Base-by-base conservation (phyloP, 1,140 invertebrate species). In the Drosophila miranda region DNA sequence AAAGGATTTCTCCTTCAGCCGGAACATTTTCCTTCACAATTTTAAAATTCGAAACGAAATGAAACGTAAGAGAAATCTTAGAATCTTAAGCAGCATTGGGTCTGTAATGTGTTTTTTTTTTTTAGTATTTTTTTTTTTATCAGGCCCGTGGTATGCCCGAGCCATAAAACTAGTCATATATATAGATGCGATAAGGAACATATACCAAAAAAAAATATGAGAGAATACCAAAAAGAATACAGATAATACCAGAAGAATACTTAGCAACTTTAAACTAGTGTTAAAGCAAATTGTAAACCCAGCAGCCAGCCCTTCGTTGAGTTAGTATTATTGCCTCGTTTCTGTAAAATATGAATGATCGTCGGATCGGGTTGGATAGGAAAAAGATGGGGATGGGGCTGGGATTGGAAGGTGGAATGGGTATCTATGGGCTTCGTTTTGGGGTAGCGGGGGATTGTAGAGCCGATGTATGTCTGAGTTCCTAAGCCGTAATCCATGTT, bases 391-490 rank as follows among this genome's bases (percentile, higher is more conserved):
- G 23, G n/a, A 9, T 21, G 1, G 46, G 45, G 14, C 4, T 14
- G 19, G 19, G 4, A 2, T 13, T 38, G 49, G 45, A 34, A 9
- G 45, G 21, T 19, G 16, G 41, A 44, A 43, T 38, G 34, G 16
- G 50, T 14, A 26, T 19, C 8, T 19, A 30, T 49, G 30, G 30
- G 8, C 30, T 34, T 34, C 30, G 30, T 11, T 9, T 34, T 34
- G 19, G 8, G 41, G 7, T 34, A 38, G 14, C 30, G 21, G 63
- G 43, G 49, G 56, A 56, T 34, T 42, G 58, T 68, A 82, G 82
- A 87, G 82, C 82, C 82, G 82, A 75, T 78, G 78, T 87, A 87
- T 87, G 77, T 68, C 64, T 87, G 82, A 87, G 82, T 87, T 87
- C 82, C 82, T 87, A 87, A 75, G 51, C 67, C 82, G 82, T 87